These are phyloP conservation scores for Anguilla obscura DNA, from an alignment of 2,797 vertebrate species.

Conservation along the genomic window DNA sequence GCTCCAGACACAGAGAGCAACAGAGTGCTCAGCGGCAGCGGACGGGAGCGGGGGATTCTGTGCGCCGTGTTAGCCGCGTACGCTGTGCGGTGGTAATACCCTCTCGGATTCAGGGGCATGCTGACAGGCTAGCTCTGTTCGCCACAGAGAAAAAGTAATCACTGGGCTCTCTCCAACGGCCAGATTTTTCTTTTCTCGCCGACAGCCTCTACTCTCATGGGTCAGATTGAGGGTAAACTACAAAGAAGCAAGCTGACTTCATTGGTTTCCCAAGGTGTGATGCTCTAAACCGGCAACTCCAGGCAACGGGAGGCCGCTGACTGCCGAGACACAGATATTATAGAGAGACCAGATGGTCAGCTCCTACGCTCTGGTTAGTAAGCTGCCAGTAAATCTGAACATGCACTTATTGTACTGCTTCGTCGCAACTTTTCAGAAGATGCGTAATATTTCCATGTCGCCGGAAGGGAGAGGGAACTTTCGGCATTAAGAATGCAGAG, in stretches of 20 bases:
- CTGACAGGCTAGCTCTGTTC: slow-evolving; percentile 40
- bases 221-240: background rate
- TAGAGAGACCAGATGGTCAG: background rate
- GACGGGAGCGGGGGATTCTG: slow-evolving; percentile 35
- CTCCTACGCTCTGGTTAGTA: background rate
- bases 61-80: slow-evolving; percentile 46
- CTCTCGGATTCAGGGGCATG: slow-evolving; percentile 36
- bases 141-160: slow-evolving; percentile 20
- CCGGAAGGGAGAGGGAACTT: too few species aligned
- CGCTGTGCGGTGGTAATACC: slow-evolving; percentile 44
- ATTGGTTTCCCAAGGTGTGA: background rate
- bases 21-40: background rate
- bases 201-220: background rate
- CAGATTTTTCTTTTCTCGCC: background rate
- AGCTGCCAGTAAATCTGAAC: too few species aligned
- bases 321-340: background rate
- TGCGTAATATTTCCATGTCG: too few species aligned
- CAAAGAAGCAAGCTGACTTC: background rate
- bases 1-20: background rate
- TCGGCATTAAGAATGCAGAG: too few species aligned
- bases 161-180: background rate
- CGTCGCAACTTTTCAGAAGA: too few species aligned
- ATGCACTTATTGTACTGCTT: too few species aligned
- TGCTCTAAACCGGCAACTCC: background rate
- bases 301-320: background rate